Conservation (phyloP, 1,140 invertebrate species). For the Lucilia cuprina region DNA sequence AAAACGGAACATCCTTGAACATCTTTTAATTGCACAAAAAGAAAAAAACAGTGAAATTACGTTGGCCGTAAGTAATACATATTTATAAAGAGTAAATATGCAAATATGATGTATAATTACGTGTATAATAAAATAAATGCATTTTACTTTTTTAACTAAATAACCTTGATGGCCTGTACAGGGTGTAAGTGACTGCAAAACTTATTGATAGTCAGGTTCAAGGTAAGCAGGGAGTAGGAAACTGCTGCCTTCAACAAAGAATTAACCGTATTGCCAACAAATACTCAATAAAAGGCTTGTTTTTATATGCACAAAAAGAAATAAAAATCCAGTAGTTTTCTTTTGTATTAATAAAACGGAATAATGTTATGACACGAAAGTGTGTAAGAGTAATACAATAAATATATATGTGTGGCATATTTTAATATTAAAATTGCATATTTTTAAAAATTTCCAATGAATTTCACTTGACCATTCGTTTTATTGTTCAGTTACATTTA, state of each 20-base stretch:
- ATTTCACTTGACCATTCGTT: neutral
- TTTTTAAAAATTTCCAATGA: neutral
- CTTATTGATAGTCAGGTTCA: neutral
- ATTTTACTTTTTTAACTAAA: neutral
- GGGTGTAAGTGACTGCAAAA: neutral
- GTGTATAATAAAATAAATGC: neutral
- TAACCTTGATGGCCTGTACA: neutral
- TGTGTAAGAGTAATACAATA: neutral
- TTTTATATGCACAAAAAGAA: neutral
- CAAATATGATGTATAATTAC: conserved; percentile 8
- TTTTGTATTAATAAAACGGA: neutral
- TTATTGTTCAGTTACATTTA: neutral
- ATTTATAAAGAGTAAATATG: neutral
- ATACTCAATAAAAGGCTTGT: neutral
- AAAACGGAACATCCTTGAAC: neutral
- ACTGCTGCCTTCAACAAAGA: neutral
- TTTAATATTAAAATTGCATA: neutral
- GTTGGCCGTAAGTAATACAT: neutral
- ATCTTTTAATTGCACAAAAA: neutral
- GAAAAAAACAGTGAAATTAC: neutral
- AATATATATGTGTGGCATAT: neutral
- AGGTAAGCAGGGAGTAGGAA: neutral
- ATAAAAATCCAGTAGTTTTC: neutral
- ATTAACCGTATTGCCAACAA: neutral
- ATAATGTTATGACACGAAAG: neutral